Percentiles rank a stretch among this genome's conserved stretches.
Conservation (phyloP, 2,888 invertebrate genomes). For the Nematopogon swammerdamellus region DNA sequence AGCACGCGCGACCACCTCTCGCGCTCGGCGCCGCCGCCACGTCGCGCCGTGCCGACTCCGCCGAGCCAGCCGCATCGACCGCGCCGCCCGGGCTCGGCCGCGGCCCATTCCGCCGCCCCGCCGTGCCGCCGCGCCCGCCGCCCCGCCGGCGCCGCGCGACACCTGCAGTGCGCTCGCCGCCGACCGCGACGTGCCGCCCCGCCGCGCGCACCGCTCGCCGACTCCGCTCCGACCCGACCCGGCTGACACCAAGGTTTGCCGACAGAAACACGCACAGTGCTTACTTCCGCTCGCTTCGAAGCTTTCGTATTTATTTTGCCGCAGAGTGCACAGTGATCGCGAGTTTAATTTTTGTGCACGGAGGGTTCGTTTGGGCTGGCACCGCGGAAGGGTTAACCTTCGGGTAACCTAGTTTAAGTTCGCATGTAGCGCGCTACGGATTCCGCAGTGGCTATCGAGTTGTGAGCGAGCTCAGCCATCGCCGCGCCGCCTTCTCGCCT, state of each 20-base stretch:
- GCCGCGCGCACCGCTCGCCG: slow-evolving; percentile 18
- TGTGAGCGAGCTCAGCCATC: no score
- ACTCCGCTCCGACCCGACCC: not conserved
- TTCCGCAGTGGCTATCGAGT: no score
- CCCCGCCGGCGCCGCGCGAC: slow-evolving; percentile 39
- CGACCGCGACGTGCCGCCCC: slow-evolving; percentile 15
- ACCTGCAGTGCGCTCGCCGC: slow-evolving; percentile 18
- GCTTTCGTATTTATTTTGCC: not conserved
- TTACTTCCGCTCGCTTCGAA: not conserved
- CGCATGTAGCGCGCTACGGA: not conserved
- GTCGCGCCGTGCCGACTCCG: slow-evolving; percentile 19
- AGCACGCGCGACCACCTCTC: slow-evolving; percentile 23
- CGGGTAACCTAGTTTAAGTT: not conserved
- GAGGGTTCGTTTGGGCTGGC: no score
- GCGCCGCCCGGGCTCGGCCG: slow-evolving; percentile 26
- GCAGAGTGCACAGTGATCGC: not conserved
- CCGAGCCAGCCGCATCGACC: slow-evolving; percentile 36
- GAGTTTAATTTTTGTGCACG: no score
- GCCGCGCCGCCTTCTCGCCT: no score
- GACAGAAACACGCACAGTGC: not conserved
- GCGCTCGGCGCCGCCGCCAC: slow-evolving; percentile 49
- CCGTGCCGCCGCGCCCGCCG: slow-evolving; percentile 16
- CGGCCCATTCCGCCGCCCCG: slow-evolving; percentile 16
- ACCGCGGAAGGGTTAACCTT: not conserved
- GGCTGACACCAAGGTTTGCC: not conserved